phyloP scores from a whole-genome alignment of 2,797 vertebrate species.

The Vireo griseus region DNA sequence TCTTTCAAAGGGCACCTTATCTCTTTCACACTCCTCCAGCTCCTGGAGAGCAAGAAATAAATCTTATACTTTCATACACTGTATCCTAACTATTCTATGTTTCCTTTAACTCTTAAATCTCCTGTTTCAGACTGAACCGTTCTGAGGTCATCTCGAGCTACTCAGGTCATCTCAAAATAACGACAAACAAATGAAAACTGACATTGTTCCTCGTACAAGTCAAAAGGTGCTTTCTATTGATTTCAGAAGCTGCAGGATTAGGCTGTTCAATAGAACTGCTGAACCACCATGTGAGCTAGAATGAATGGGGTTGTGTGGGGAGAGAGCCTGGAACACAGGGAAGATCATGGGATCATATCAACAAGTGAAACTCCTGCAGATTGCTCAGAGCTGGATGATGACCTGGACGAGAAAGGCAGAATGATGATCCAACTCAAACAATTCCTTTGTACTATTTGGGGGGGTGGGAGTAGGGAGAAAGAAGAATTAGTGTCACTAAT shows the following conservation, averaged over 20 bases:
- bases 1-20: no score
- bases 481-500: not conserved
- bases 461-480: fast-evolving
- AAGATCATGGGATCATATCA: not conserved
- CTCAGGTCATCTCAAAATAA: not conserved
- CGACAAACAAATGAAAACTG: not conserved
- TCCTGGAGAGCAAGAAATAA: no score
- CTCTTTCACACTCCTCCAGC: no score
- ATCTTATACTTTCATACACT: no score
- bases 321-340: not conserved
- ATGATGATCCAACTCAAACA: not conserved
- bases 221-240: not conserved
- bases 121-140: no score
- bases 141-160: not conserved
- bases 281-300: not conserved
- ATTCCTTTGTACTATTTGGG: not conserved
- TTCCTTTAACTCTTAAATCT: no score
- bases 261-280: not conserved
- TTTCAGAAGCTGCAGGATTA: not conserved
- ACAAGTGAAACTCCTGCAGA: not conserved
- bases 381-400: not conserved
- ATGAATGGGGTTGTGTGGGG: not conserved
- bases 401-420: not conserved
- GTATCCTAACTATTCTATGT: no score
- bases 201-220: not conserved